phyloP scores from a whole-genome alignment of 2,113 vertebrate genomes.

The Bos javanicus region DNA sequence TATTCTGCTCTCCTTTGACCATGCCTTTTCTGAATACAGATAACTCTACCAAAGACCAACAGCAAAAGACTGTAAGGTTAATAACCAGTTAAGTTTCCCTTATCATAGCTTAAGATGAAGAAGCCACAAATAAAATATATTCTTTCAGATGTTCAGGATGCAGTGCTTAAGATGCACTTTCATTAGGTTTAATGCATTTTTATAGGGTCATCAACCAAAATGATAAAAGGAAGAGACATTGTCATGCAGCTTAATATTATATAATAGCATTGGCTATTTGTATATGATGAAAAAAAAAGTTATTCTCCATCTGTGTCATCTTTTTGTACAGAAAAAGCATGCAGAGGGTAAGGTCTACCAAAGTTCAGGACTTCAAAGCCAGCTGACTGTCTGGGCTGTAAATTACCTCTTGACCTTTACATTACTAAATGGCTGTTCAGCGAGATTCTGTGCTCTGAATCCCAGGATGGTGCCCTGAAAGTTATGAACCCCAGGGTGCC shows the following conservation, averaged over 20 bases:
- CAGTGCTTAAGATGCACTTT: background rate
- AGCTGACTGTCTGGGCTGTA: background rate
- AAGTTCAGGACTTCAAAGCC: conserved; percentile 46
- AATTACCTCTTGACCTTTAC: conserved; percentile 29
- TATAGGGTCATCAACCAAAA: conserved; percentile 1
- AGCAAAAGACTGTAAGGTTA: background rate
- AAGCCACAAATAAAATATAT: conserved; percentile 10
- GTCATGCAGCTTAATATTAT: background rate
- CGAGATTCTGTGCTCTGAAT: background rate
- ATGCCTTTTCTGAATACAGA: conserved; percentile 5
- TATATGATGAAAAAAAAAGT: background rate
- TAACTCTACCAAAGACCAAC: background rate
- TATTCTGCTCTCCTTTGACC: background rate
- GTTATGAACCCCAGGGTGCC: background rate
- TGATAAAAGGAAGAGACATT: background rate
- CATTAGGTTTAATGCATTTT: conserved; percentile 26
- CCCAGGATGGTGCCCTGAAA: background rate
- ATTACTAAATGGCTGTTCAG: conserved; percentile 5
- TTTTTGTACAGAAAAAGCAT: background rate
- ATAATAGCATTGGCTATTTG: background rate
- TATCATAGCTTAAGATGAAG: conserved; percentile 15
- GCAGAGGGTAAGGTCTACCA: background rate
- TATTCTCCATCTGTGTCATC: conserved; percentile 21
- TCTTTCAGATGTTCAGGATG: background rate
- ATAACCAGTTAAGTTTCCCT: background rate